Evolutionary conservation across 2,888 invertebrate species (phyloP).

Genomic region (Carcina quercana): DNA sequence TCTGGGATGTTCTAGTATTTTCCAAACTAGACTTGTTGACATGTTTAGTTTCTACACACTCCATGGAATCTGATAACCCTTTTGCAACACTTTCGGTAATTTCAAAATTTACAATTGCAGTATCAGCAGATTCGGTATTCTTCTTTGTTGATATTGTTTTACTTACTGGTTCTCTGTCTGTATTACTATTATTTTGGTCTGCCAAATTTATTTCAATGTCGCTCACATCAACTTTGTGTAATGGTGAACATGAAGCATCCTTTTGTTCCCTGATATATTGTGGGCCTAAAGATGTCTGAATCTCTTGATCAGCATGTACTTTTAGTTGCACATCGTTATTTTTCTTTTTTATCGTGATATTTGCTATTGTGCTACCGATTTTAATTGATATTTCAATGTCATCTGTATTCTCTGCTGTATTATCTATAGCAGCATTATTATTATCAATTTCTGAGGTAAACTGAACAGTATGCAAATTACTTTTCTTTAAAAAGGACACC

Average conservation of each 20-base stretch:
- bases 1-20: background rate
- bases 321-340: constrained; percentile 48
- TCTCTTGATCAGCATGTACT: constrained; percentile 44
- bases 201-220: constrained; percentile 26
- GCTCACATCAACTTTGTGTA: constrained; percentile 17
- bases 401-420: constrained; percentile 32
- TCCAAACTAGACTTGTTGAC: constrained; percentile 9
- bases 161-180: constrained; percentile 5
- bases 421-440: no score
- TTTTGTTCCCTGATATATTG: constrained; percentile 18
- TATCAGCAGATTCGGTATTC: constrained; percentile 59
- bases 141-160: constrained; percentile 41
- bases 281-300: constrained; percentile 43
- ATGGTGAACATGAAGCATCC: constrained; percentile 9
- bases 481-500: constrained; percentile 44
- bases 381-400: constrained; percentile 59
- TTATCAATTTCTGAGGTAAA: no score
- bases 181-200: constrained; percentile 11
- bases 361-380: constrained; percentile 49
- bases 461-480: no score
- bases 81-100: constrained; percentile 60
- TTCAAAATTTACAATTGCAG: constrained; percentile 45
- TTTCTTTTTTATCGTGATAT: constrained; percentile 52
- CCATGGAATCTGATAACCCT: constrained; percentile 48
- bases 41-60: constrained; percentile 27